Conservation (phyloP, 1,140 invertebrate species). For the Cheumatopsyche charites region DNA sequence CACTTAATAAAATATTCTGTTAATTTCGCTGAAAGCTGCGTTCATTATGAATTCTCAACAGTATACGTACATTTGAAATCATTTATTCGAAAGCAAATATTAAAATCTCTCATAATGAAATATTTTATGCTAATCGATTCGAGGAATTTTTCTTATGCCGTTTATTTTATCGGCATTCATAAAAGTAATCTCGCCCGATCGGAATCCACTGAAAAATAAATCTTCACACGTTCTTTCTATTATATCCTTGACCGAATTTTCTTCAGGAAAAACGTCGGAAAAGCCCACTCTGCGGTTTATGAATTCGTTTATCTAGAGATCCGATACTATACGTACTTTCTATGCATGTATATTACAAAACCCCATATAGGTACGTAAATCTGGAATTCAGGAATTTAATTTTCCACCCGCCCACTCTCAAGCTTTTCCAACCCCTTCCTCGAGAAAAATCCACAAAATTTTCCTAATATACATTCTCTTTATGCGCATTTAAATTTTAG, state of each 20-base stretch:
- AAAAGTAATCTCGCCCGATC: too few relatives aligned
- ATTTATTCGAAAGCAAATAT: background rate
- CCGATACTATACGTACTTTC: background rate
- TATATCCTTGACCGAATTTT: conserved; percentile 2
- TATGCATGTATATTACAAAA: background rate
- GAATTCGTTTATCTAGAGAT: conserved; percentile 2
- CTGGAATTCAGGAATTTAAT: conserved; percentile 25
- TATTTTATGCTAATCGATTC: too few relatives aligned
- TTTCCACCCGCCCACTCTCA: background rate
- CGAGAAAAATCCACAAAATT: background rate
- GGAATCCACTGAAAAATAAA: too few relatives aligned
- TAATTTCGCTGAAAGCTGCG: conserved; percentile 19
- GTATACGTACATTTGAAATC: background rate
- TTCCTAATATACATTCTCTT: too few relatives aligned
- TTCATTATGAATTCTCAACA: background rate
- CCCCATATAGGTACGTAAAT: background rate
- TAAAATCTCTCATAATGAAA: background rate
- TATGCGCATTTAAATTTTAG: too few relatives aligned
- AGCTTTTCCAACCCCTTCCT: background rate
- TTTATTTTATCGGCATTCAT: too few relatives aligned
- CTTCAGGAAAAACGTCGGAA: background rate
- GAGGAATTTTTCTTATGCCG: too few relatives aligned
- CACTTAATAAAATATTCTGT: conserved; percentile 15
- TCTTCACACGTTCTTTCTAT: too few relatives aligned
- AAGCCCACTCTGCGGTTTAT: background rate